These are phyloP conservation scores for Cataglyphis cursor DNA, from an alignment of 2,888 invertebrate genomes.

Conservation along the genomic window DNA sequence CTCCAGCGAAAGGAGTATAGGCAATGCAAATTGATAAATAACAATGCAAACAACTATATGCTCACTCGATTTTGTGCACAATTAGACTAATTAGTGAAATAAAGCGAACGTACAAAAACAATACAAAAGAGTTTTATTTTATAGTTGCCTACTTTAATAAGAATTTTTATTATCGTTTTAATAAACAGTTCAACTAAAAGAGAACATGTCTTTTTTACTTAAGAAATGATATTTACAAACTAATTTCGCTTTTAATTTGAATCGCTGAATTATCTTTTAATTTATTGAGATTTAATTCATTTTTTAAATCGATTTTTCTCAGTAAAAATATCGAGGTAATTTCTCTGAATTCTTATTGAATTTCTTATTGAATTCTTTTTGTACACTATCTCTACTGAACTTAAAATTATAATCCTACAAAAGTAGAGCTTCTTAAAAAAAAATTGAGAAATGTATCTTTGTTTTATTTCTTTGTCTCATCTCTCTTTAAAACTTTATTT, in stretches of 20 bases:
- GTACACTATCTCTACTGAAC: not conserved
- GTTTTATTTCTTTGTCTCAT: not conserved
- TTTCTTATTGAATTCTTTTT: not conserved
- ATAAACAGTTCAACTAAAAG: not conserved
- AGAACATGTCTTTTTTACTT: not conserved
- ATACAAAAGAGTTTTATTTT: not conserved
- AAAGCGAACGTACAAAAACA: too few relatives aligned
- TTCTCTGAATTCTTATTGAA: not conserved
- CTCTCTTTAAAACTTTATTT: not conserved
- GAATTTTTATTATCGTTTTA: not conserved
- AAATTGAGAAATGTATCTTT: not conserved
- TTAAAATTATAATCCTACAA: not conserved
- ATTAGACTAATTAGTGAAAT: not conserved
- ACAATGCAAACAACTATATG: not conserved
- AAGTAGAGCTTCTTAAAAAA: not conserved
- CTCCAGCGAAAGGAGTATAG: not conserved
- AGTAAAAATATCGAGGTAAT: not conserved
- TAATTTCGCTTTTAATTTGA: not conserved
- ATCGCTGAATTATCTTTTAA: not conserved
- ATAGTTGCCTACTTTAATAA: not conserved
- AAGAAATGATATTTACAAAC: not conserved
- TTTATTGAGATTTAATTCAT: not conserved
- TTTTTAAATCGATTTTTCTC: not conserved
- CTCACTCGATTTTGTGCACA: not conserved
- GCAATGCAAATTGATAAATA: constrained; percentile 15